Conservation (phyloP, 1,140 invertebrate genomes). For the Solen grandis region DNA sequence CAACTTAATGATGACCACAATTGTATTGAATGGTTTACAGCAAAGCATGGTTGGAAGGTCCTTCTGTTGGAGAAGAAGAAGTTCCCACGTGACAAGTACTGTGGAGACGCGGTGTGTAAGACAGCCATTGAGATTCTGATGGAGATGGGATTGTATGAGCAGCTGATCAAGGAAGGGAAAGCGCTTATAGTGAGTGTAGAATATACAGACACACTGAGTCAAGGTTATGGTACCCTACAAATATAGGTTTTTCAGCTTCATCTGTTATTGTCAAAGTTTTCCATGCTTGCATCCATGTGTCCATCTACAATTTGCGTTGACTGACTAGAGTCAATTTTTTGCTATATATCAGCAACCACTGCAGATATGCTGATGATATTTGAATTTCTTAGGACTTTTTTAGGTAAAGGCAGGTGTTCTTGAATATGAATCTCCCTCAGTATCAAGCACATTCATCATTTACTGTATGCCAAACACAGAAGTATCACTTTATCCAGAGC, state of each 20-base stretch:
- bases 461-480: too few relatives aligned
- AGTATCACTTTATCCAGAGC: too few relatives aligned
- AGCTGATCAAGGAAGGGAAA: constrained; percentile 70
- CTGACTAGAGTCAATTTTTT: too few relatives aligned
- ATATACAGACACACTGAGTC: background rate
- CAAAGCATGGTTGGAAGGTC: constrained; percentile 68
- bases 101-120: constrained; percentile 75
- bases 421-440: too few relatives aligned
- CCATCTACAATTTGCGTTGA: too few relatives aligned
- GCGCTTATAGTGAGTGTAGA: constrained; percentile 67
- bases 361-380: too few relatives aligned
- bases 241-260: background rate
- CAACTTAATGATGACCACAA: too few relatives aligned
- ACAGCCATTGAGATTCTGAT: constrained; percentile 75
- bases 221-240: background rate
- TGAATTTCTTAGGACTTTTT: too few relatives aligned
- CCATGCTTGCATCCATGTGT: background rate
- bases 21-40: constrained; percentile 39
- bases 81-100: constrained; percentile 75
- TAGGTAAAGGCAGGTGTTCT: too few relatives aligned
- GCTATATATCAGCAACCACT: too few relatives aligned
- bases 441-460: too few relatives aligned
- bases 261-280: background rate
- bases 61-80: constrained; percentile 75
- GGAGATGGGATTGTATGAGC: constrained; percentile 74